Conservation (phyloP, 2,113 vertebrate species). For the Coturnix japonica region DNA sequence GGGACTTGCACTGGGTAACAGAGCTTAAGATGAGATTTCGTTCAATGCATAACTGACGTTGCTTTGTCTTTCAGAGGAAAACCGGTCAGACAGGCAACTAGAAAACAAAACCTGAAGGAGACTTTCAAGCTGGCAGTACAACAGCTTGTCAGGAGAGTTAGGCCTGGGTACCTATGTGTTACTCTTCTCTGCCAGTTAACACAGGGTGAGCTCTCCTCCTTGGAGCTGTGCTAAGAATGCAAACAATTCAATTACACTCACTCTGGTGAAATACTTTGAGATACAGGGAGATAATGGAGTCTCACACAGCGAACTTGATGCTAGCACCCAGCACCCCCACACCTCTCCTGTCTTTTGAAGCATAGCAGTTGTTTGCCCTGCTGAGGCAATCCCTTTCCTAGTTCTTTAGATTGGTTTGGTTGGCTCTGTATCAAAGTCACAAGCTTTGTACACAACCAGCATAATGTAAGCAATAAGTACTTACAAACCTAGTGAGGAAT, state of each 20-base stretch:
- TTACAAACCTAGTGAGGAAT: not conserved
- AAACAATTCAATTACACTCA: not conserved
- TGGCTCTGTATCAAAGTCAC: not conserved
- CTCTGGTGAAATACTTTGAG: not conserved
- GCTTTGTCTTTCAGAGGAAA: not conserved
- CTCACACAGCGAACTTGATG: rapidly evolving
- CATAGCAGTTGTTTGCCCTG: rapidly evolving
- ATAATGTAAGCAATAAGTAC: rapidly evolving
- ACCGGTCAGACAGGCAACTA: not conserved
- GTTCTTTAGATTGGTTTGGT: not conserved
- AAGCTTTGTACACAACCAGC: not conserved
- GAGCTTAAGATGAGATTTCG: not conserved
- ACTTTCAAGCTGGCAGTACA: not conserved
- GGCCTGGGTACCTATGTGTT: not conserved
- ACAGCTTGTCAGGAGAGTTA: not conserved
- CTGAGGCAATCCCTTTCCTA: not conserved
- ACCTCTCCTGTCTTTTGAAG: not conserved
- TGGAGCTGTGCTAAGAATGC: not conserved
- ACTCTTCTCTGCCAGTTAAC: not conserved
- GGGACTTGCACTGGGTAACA: not conserved
- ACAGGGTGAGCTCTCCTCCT: not conserved
- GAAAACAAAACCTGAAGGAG: not conserved
- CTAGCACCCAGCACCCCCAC: not conserved
- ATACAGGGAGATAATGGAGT: not conserved
- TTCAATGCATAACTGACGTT: not conserved